These are phyloP conservation scores for Galerucella pusilla DNA, from an alignment of 2,888 invertebrate species.

Conservation along the genomic window DNA sequence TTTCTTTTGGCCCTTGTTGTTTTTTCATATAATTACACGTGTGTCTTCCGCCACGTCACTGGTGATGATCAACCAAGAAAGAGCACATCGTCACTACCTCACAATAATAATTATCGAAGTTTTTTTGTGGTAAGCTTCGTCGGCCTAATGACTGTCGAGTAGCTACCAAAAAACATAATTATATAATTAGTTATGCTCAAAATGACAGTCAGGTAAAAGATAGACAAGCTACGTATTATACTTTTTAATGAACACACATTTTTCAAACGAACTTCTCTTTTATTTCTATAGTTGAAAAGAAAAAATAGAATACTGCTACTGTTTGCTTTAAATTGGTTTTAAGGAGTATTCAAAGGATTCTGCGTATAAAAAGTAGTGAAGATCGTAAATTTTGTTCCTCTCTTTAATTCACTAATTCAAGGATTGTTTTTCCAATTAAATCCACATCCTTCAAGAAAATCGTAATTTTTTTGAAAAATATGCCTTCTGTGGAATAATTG, in stretches of 20 bases:
- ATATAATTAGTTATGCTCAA: constrained; percentile 65
- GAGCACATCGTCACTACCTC: constrained; percentile 57
- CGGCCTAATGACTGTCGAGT: constrained; percentile 60
- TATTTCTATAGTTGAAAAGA: constrained; percentile 8
- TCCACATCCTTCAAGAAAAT: no score
- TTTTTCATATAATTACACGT: background rate
- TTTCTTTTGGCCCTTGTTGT: no score
- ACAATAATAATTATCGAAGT: constrained; percentile 59
- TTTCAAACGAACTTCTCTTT: constrained; percentile 40
- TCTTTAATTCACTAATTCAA: no score
- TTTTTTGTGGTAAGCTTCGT: constrained; percentile 52
- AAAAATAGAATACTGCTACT: background rate
- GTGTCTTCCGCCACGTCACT: constrained; percentile 42
- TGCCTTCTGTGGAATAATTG: no score
- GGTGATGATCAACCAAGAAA: constrained; percentile 43
- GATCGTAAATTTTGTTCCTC: background rate
- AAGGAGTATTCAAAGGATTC: background rate
- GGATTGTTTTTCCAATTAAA: no score
- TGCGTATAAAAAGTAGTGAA: background rate
- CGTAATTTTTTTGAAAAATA: no score
- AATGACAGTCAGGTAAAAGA: constrained; percentile 63
- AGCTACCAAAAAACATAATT: constrained; percentile 61
- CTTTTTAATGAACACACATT: constrained; percentile 55
- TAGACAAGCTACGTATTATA: constrained; percentile 57
- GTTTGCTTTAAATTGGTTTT: constrained; percentile 1